Evolutionary conservation across 2,888 invertebrate genomes (phyloP).

Genomic region (Oscheius onirici): DNA sequence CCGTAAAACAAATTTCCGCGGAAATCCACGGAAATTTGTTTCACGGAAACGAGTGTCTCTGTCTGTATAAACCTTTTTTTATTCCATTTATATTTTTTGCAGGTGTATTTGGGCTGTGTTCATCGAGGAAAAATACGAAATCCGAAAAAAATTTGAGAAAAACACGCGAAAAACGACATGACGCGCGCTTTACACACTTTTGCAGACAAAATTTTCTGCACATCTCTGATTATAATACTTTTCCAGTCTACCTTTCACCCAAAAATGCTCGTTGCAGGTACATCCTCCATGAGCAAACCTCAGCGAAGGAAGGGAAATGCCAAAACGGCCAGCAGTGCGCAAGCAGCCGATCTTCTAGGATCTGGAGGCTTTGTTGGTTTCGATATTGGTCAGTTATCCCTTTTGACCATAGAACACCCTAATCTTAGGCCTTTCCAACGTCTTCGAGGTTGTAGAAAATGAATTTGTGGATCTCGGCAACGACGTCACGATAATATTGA

Average conservation of each 20-base stretch:
- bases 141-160: too few species aligned
- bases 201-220: too few species aligned
- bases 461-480: conserved; percentile 46
- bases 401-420: neutral
- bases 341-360: conserved; percentile 44
- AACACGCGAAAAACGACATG: too few species aligned
- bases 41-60: too few species aligned
- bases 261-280: neutral
- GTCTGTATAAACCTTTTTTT: too few species aligned
- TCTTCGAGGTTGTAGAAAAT: conserved; percentile 17
- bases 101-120: too few species aligned
- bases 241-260: neutral
- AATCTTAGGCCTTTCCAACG: conserved; percentile 6
- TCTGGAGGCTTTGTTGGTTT: conserved; percentile 31
- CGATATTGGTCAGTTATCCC: conserved; percentile 18
- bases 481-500: conserved; percentile 57
- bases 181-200: too few species aligned
- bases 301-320: neutral
- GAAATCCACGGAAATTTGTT: too few species aligned
- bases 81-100: too few species aligned
- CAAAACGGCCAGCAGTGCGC: conserved; percentile 50
- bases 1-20: too few species aligned
- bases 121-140: too few species aligned
- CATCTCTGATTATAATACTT: neutral
- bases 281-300: neutral